phyloP scores from a whole-genome alignment of 1,140 invertebrate genomes.

The Argopecten irradians region DNA sequence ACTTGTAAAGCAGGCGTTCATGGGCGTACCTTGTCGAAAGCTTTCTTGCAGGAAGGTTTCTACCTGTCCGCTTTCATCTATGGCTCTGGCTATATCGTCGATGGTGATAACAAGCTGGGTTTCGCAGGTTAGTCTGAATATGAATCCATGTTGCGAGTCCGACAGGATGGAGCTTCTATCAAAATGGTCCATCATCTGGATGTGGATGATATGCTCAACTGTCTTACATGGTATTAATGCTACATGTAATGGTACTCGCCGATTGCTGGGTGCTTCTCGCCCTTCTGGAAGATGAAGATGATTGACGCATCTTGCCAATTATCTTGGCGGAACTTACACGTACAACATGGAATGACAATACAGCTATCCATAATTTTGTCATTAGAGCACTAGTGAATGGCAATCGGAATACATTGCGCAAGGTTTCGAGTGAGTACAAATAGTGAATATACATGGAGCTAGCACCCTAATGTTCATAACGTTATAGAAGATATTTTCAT shows the following conservation, averaged over 20 bases:
- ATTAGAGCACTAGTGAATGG: too few species aligned
- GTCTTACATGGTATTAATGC: slow-evolving; percentile 47
- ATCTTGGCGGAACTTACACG: slow-evolving; percentile 34
- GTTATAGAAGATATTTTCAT: too few species aligned
- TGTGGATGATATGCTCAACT: slow-evolving; percentile 36
- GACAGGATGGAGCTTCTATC: not conserved
- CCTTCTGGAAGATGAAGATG: slow-evolving; percentile 49
- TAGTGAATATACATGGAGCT: too few species aligned
- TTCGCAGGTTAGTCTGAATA: slow-evolving; percentile 1
- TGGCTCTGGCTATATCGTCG: not conserved
- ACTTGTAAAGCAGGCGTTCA: slow-evolving; percentile 24
- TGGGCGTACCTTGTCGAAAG: too few species aligned
- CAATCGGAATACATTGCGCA: too few species aligned
- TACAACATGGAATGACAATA: too few species aligned
- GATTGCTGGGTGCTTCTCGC: slow-evolving; percentile 32
- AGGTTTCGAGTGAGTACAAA: too few species aligned
- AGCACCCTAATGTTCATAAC: too few species aligned
- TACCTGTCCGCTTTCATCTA: not conserved
- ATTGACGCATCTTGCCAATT: too few species aligned
- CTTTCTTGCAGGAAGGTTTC: too few species aligned
- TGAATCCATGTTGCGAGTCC: too few species aligned
- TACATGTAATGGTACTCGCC: slow-evolving; percentile 47
- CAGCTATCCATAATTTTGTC: too few species aligned
- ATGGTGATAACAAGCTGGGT: slow-evolving; percentile 10
- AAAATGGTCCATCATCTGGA: slow-evolving; percentile 33